A percentile compares a stretch with the other conserved stretches of the same genome.
Conservation (phyloP, 2,888 invertebrate genomes). For the Limnephilus auricula region DNA sequence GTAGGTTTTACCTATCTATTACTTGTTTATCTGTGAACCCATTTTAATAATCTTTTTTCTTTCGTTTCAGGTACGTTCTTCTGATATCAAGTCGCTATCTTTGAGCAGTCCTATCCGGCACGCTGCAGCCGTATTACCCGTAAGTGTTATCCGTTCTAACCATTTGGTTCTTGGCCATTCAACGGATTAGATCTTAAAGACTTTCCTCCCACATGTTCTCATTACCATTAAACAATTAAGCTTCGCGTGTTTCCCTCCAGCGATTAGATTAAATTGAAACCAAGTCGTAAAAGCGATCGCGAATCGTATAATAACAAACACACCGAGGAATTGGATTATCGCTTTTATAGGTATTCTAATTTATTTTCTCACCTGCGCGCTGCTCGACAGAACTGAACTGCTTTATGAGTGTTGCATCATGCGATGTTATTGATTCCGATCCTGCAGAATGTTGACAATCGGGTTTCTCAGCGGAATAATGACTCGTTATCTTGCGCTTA, state of each 20-base stretch:
- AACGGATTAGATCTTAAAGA: constrained; percentile 7
- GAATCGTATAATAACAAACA: constrained; percentile 44
- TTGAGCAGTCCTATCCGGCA: not conserved
- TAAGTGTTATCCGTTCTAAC: not conserved
- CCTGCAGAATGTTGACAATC: constrained; percentile 40
- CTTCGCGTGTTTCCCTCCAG: constrained; percentile 21
- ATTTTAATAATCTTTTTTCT: constrained; percentile 32
- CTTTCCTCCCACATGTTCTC: constrained; percentile 10
- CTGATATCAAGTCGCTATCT: not conserved
- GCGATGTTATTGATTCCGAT: not conserved
- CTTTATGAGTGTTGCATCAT: constrained; percentile 21
- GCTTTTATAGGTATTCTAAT: constrained; percentile 47
- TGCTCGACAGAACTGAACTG: not conserved
- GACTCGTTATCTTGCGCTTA: not conserved
- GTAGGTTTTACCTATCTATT: not conserved
- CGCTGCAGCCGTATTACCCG: constrained; percentile 1
- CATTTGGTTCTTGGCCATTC: not conserved
- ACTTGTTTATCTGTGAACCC: not conserved
- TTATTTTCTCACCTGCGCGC: constrained; percentile 45
- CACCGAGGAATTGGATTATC: constrained; percentile 26
- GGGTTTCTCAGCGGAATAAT: constrained; percentile 16
- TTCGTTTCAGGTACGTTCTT: constrained; percentile 61
- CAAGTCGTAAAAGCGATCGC: not conserved
- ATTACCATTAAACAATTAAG: constrained; percentile 37
- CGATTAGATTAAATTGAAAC: constrained; percentile 41